These are phyloP conservation scores for Tauraco erythrolophus DNA, from an alignment of 2,113 vertebrate species.

Conservation along the genomic window DNA sequence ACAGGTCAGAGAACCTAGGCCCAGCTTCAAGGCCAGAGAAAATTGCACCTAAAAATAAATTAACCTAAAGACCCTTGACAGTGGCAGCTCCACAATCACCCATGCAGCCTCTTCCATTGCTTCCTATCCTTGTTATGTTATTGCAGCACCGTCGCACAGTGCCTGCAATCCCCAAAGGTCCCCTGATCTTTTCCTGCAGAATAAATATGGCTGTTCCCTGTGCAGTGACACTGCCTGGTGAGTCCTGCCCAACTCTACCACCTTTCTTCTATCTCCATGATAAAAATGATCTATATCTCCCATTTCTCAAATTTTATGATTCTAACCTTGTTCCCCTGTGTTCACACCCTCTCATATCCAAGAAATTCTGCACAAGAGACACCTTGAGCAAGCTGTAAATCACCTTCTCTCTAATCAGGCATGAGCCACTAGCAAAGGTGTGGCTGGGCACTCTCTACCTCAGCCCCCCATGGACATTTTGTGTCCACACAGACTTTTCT, in stretches of 20 bases:
- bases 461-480: neutral
- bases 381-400: neutral
- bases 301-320: neutral
- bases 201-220: neutral
- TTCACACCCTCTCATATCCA: neutral
- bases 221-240: neutral
- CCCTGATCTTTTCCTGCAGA: neutral
- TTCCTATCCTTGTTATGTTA: neutral
- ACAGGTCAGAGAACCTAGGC: neutral
- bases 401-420: neutral
- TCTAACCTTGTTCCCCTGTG: neutral
- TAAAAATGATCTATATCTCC: neutral
- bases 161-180: neutral
- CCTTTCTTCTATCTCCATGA: neutral
- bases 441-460: neutral
- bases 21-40: neutral
- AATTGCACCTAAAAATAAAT: neutral
- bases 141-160: neutral
- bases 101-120: neutral
- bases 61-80: neutral
- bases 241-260: neutral
- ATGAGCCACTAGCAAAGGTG: neutral
- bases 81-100: neutral
- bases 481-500: neutral
- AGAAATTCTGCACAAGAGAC: neutral